A percentile compares a stretch with the other conserved stretches of the same genome.
Conservation (phyloP, 2,888 invertebrate genomes). For the Biston betularia region DNA sequence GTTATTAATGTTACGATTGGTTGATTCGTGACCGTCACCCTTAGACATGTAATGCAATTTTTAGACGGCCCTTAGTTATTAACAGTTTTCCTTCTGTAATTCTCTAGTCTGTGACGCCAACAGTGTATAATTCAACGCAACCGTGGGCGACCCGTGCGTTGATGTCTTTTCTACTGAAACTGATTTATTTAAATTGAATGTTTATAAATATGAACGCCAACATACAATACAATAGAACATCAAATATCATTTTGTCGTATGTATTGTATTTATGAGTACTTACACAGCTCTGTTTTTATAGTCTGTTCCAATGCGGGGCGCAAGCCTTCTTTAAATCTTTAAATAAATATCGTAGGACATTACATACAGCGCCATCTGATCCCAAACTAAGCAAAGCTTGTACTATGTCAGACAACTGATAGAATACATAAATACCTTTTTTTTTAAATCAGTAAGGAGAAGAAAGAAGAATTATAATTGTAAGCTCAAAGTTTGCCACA, state of each 20-base stretch:
- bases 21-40: not conserved
- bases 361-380: no score
- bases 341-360: no score
- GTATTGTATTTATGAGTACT: not conserved
- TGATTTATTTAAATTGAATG: slow-evolving; percentile 25
- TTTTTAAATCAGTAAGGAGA: no score
- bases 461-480: no score
- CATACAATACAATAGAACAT: slow-evolving; percentile 5
- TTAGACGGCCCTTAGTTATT: not conserved
- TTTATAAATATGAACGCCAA: slow-evolving; percentile 7
- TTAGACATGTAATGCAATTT: not conserved
- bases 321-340: no score
- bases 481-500: no score
- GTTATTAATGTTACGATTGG: no score
- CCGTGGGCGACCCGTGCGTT: slow-evolving; percentile 29
- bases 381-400: no score
- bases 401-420: no score
- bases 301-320: no score
- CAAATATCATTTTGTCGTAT: not conserved
- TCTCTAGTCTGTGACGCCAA: slow-evolving; percentile 4
- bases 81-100: not conserved
- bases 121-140: slow-evolving; percentile 23
- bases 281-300: no score
- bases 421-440: no score
- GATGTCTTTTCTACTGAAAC: slow-evolving; percentile 38